Evolutionary conservation across 2,113 vertebrate species (phyloP).

Genomic region (Semnornis frantzii): DNA sequence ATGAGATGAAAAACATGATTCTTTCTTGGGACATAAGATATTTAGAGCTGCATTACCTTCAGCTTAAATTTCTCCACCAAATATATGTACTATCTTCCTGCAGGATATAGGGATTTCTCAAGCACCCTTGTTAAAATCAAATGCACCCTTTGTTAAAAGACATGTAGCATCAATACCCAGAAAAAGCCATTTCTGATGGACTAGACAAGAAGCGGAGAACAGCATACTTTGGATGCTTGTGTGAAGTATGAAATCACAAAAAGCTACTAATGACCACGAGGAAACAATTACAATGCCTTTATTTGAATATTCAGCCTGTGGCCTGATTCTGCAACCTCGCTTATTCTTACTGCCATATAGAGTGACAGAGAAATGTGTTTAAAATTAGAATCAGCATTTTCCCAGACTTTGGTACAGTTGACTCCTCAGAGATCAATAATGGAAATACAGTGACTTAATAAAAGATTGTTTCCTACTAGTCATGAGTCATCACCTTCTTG

Average conservation of each 20-base stretch:
- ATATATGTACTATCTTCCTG: background rate
- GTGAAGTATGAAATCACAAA: background rate
- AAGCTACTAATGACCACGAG: constrained; percentile 25
- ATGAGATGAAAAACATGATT: accelerated
- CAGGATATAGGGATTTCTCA: background rate
- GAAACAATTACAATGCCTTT: constrained; percentile 35
- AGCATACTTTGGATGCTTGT: constrained; percentile 16
- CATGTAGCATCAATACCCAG: background rate
- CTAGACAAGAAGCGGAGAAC: background rate
- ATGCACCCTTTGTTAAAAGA: background rate
- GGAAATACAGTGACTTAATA: constrained; percentile 20
- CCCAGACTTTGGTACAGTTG: background rate
- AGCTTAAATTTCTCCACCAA: background rate
- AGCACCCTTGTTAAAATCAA: background rate
- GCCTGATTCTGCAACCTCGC: constrained; percentile 16
- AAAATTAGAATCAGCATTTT: constrained; percentile 26
- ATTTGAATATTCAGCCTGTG: constrained; percentile 15
- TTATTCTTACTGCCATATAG: background rate
- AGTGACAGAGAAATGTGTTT: constrained; percentile 4
- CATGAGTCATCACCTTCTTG: constrained; percentile 52
- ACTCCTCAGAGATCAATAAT: constrained; percentile 33
- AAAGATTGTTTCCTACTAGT: background rate
- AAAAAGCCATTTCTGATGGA: background rate
- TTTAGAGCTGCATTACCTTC: background rate
- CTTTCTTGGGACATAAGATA: background rate